These are phyloP conservation scores for Lycocerus yunnanus DNA, from an alignment of 2,888 invertebrate species.

Conservation along the genomic window DNA sequence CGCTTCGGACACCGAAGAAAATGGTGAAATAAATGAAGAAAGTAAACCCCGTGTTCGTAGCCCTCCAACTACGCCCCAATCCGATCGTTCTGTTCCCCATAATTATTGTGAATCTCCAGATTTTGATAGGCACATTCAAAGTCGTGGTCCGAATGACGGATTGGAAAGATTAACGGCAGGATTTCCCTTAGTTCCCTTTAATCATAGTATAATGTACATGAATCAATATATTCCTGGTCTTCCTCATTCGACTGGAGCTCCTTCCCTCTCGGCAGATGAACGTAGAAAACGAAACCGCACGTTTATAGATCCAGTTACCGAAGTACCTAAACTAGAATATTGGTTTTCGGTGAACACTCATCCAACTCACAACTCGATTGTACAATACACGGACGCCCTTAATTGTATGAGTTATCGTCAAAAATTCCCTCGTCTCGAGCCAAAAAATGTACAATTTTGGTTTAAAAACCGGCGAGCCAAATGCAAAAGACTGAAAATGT, in stretches of 20 bases:
- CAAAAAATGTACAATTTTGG: slow-evolving; percentile 99
- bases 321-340: slow-evolving; percentile 90
- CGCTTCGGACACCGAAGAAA: slow-evolving; percentile 62
- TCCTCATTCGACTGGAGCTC: slow-evolving; percentile 56
- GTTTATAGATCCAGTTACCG: slow-evolving; percentile 98
- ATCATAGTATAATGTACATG: slow-evolving; percentile 91
- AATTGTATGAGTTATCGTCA: slow-evolving; percentile 97
- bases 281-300: slow-evolving; percentile 94
- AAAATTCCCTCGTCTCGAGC: slow-evolving; percentile 97
- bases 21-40: slow-evolving; percentile 48
- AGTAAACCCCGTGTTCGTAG: slow-evolving; percentile 40
- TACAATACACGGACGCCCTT: slow-evolving; percentile 96
- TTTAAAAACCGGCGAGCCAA: slow-evolving; percentile 98
- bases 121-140: slow-evolving; percentile 43
- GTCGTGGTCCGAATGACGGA: slow-evolving; percentile 48
- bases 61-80: slow-evolving; percentile 33
- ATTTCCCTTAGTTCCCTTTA: slow-evolving; percentile 84
- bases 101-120: slow-evolving; percentile 50
- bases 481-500: slow-evolving; percentile 94
- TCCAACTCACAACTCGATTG: slow-evolving; percentile 95
- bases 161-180: slow-evolving; percentile 56
- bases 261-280: slow-evolving; percentile 76
- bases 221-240: slow-evolving; percentile 80
- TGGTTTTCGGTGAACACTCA: slow-evolving; percentile 99
- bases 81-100: slow-evolving; percentile 42